Conservation (phyloP, 2,888 invertebrate genomes). For the Himalopsyche tibetana region DNA sequence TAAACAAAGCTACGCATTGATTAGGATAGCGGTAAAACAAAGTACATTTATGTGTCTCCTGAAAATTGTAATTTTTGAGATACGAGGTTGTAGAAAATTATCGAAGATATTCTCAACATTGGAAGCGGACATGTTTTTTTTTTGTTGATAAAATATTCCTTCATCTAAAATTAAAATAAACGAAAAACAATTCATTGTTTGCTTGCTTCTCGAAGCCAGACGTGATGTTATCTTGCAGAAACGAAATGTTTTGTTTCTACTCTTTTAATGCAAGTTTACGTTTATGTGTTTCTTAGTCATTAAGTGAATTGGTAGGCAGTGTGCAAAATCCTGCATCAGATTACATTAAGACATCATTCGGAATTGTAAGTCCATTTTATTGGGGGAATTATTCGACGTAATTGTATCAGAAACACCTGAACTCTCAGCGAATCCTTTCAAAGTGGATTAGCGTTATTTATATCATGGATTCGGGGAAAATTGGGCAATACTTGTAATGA, state of each 20-base stretch:
- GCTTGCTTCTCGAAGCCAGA: too few relatives aligned
- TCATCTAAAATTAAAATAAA: too few relatives aligned
- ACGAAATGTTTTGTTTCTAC: background rate
- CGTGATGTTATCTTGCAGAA: background rate
- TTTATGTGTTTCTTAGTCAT: background rate
- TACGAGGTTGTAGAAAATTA: too few relatives aligned
- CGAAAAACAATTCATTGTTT: too few relatives aligned
- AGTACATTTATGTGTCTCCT: too few relatives aligned
- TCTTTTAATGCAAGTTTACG: conserved; percentile 25
- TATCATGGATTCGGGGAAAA: conserved; percentile 5
- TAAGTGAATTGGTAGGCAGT: conserved; percentile 1
- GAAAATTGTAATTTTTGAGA: too few relatives aligned
- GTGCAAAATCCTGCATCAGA: background rate
- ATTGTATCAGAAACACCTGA: conserved; percentile 26
- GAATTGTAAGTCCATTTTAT: conserved; percentile 5
- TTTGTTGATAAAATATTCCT: too few relatives aligned
- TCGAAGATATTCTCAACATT: too few relatives aligned
- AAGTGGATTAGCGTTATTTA: conserved; percentile 24
- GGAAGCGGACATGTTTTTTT: too few relatives aligned
- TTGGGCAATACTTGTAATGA: conserved; percentile 4
- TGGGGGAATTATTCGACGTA: background rate
- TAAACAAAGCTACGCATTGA: too few relatives aligned
- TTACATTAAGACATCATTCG: conserved; percentile 30
- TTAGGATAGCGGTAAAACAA: too few relatives aligned
- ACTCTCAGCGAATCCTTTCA: conserved; percentile 34